Conservation (phyloP, 2,888 invertebrate species). For the Chrysotoxum bicinctum region DNA sequence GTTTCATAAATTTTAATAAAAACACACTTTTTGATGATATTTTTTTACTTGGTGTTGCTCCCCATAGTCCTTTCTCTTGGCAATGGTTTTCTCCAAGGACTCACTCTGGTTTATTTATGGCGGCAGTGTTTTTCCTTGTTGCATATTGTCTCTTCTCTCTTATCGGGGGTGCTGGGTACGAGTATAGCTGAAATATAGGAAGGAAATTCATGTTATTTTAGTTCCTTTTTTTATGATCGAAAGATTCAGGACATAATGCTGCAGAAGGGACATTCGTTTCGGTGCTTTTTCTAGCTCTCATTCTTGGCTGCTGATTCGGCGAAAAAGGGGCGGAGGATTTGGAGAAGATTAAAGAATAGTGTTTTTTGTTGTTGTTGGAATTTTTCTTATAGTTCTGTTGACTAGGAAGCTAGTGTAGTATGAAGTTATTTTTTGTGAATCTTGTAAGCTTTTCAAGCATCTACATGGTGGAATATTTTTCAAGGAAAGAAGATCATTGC, state of each 20-base stretch:
- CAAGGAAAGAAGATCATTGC: background rate
- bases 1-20: conserved; percentile 73
- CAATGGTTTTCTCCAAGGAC: conserved; percentile 41
- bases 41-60: conserved; percentile 8
- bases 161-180: background rate
- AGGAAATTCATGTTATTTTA: conserved; percentile 40
- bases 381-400: conserved; percentile 14
- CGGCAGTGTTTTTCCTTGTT: conserved; percentile 57
- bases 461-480: background rate
- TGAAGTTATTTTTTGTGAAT: conserved; percentile 16
- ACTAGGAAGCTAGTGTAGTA: background rate
- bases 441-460: conserved; percentile 1
- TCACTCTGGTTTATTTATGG: conserved; percentile 63
- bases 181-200: background rate
- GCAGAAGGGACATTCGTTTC: conserved; percentile 67
- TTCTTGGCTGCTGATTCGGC: conserved; percentile 10
- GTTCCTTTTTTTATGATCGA: conserved; percentile 54
- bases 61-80: conserved; percentile 14
- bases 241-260: conserved; percentile 56
- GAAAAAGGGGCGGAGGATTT: background rate
- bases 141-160: conserved; percentile 31
- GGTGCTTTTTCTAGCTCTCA: conserved; percentile 20
- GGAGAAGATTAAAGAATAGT: conserved; percentile 44
- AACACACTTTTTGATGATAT: conserved; percentile 66
- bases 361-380: conserved; percentile 3